These are phyloP conservation scores for Hipposideros armiger DNA, from an alignment of 2,113 vertebrate species.

Conservation along the genomic window DNA sequence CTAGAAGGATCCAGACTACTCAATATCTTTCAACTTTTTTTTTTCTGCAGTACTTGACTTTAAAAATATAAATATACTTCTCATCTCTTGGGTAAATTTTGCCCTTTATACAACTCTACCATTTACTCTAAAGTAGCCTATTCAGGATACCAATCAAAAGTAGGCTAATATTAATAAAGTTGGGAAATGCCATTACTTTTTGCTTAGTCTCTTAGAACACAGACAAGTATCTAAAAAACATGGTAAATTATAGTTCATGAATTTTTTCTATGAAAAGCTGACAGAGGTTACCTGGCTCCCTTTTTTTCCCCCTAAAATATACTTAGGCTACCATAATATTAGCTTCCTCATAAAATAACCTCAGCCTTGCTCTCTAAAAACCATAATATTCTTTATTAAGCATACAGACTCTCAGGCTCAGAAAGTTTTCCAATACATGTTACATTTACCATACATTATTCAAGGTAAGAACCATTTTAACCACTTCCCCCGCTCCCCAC, in stretches of 20 bases:
- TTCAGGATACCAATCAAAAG: constrained; percentile 19
- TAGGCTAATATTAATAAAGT: not conserved
- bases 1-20: not conserved
- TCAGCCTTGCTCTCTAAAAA: constrained; percentile 33
- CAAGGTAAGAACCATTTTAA: constrained; percentile 35
- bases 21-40: not conserved
- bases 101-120: not conserved
- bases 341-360: constrained; percentile 38
- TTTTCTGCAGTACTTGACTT: not conserved
- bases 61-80: not conserved
- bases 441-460: constrained; percentile 23
- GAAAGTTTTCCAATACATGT: constrained; percentile 18
- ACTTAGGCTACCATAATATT: not conserved
- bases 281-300: not conserved
- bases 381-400: not conserved
- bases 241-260: not conserved
- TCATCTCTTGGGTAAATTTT: constrained; percentile 39
- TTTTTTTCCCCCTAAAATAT: not conserved
- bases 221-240: constrained; percentile 28
- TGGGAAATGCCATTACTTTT: constrained; percentile 40
- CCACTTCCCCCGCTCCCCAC: not conserved
- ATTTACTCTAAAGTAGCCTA: constrained; percentile 49
- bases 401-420: not conserved
- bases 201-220: constrained; percentile 4
- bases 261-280: constrained; percentile 36